These are phyloP conservation scores for Cephalopholis sonnerati DNA, from an alignment of 2,113 vertebrate species.

Conservation along the genomic window DNA sequence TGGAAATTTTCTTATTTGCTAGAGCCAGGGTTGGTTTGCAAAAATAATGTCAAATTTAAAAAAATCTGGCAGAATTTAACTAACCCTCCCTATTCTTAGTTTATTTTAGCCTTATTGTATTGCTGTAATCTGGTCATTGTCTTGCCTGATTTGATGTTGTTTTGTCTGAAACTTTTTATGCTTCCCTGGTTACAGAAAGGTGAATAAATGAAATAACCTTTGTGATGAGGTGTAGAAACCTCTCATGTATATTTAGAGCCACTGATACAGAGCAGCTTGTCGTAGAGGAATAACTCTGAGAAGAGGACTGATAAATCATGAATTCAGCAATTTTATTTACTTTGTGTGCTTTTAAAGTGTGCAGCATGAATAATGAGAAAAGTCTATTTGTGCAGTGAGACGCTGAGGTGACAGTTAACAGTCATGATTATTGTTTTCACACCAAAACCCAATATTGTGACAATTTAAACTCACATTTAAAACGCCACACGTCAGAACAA, in stretches of 20 bases:
- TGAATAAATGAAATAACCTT: neutral
- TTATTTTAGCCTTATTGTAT: no score
- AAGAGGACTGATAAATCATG: no score
- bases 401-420: conserved; percentile 34
- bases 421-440: conserved; percentile 46
- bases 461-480: conserved; percentile 33
- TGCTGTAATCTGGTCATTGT: neutral
- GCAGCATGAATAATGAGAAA: conserved; percentile 25
- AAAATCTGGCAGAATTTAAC: no score
- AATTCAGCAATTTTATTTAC: no score
- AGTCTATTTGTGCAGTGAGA: conserved; percentile 20
- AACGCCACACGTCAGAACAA: neutral
- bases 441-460: conserved; percentile 38
- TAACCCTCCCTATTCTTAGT: no score
- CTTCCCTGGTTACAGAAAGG: neutral
- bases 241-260: no score
- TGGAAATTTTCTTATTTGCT: no score
- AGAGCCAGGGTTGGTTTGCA: no score
- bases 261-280: no score
- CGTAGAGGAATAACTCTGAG: neutral
- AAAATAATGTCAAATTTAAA: no score
- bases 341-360: neutral
- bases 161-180: neutral
- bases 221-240: neutral
- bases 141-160: neutral